Base-by-base conservation (phyloP, 2,888 invertebrate genomes). In the Acanthosoma haemorrhoidale region DNA sequence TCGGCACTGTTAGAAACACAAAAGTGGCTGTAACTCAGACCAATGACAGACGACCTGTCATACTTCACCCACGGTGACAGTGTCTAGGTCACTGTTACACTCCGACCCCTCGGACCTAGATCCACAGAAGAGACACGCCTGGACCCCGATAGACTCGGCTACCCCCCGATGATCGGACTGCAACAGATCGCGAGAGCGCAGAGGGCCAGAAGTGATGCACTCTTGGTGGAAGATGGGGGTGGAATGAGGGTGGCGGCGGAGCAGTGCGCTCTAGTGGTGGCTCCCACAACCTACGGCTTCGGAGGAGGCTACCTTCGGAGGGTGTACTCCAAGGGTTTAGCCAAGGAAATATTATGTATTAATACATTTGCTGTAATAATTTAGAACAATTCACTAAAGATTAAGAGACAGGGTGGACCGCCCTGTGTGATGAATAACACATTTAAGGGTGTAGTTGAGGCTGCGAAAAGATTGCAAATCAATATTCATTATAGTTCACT, bases 181-280 rank as follows among this genome's bases (percentile, higher is more conserved):
- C 51, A 25, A 51, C n/a, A 64, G 64, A n/a, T 64, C 64, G 64
- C 64, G 64, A 25, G 41, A 15, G 11, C 2, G n/a, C 39, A 39
- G 15, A 21, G 6, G 4, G 29, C 9, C 1, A 4, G 16, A 34
- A 31, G 64, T n/a, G 64, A 64, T 38, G 29, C 67, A 29, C 32
- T 43, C 67, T 51, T 32, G 15, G 18, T 5, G 18, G 25, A 18
- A 13, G 51, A 32, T 6, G 31, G 67, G 31, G 51, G 67, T 43
- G 67, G 67, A 67, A 67, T 67, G 67, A 57, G 67, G 57, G 67
- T 16, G 41, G 67, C 21, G n/a, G 31, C 4, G 32, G 43, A 11
- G 64, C 29, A 29, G 13, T 29, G 41, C 29, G 18, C 64, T 41
- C 64, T 41, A 8, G 29, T 13, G 41, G 64, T n/a, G 39, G 64